phyloP scores from a whole-genome alignment of 2,888 invertebrate species.

The Drosophila mercatorum region DNA sequence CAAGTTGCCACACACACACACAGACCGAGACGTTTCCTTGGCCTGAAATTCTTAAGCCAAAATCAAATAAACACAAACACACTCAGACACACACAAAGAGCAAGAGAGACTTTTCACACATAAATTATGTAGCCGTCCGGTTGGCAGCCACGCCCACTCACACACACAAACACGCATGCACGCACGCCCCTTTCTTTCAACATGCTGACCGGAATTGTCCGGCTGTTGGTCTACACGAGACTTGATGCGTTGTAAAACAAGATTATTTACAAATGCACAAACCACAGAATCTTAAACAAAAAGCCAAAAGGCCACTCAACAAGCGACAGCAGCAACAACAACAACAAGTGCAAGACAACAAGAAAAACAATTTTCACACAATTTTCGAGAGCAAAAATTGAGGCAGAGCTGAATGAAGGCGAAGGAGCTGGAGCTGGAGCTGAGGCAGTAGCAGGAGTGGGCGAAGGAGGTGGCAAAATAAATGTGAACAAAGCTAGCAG shows the following conservation, averaged over 20 bases:
- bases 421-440: constrained; percentile 2
- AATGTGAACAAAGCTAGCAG: constrained; percentile 55
- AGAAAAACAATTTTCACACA: constrained; percentile 79
- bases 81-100: constrained; percentile 8
- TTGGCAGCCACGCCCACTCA: constrained; percentile 7
- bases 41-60: constrained; percentile 69
- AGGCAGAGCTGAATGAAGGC: constrained; percentile 21
- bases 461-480: constrained; percentile 33
- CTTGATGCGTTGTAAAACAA: constrained; percentile 65
- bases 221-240: constrained; percentile 7
- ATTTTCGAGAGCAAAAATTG: constrained; percentile 65
- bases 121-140: constrained; percentile 66
- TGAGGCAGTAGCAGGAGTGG: background rate
- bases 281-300: constrained; percentile 76
- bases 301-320: constrained; percentile 29
- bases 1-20: constrained; percentile 5
- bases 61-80: constrained; percentile 35
- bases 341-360: constrained; percentile 34
- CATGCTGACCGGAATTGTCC: constrained; percentile 32
- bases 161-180: background rate
- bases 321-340: constrained; percentile 30
- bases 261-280: constrained; percentile 78
- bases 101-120: constrained; percentile 65
- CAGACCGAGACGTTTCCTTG: constrained; percentile 3
- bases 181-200: background rate